These are phyloP conservation scores for Phasia obesa DNA, from an alignment of 2,888 invertebrate species.

Conservation along the genomic window DNA sequence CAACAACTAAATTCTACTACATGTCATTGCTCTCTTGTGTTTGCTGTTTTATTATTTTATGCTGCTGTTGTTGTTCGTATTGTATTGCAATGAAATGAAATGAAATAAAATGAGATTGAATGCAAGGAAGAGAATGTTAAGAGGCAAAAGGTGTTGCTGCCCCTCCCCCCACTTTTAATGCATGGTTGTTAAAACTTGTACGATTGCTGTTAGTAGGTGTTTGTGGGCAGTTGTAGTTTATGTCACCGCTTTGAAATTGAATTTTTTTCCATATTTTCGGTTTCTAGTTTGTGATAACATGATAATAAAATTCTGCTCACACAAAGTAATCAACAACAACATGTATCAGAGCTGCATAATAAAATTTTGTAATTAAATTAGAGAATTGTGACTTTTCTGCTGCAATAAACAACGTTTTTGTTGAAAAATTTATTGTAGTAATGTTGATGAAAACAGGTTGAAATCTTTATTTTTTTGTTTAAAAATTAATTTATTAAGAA, in stretches of 20 bases:
- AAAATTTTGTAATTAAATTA: too few species aligned
- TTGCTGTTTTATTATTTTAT: slow-evolving; percentile 24
- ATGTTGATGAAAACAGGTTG: too few species aligned
- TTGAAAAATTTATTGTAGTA: too few species aligned
- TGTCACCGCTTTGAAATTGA: not conserved
- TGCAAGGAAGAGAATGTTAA: not conserved
- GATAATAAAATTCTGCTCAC: not conserved
- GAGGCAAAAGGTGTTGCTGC: slow-evolving; percentile 27
- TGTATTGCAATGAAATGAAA: slow-evolving; percentile 33
- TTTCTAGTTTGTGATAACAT: not conserved
- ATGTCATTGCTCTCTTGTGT: slow-evolving; percentile 70
- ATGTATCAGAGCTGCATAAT: slow-evolving; percentile 2
- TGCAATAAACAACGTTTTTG: too few species aligned
- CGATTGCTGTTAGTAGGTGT: not conserved
- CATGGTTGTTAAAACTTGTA: slow-evolving; percentile 12
- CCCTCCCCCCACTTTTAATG: slow-evolving; percentile 24
- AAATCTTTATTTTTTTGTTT: too few species aligned
- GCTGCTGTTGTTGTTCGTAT: slow-evolving; percentile 22
- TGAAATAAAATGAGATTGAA: too few species aligned
- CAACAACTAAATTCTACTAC: slow-evolving; percentile 60
- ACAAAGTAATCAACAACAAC: not conserved
- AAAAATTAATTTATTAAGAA: too few species aligned
- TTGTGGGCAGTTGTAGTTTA: not conserved
- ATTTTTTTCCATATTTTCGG: not conserved
- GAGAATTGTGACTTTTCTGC: too few species aligned